phyloP scores from a whole-genome alignment of 2,797 vertebrate species.

The Podargus strigoides region DNA sequence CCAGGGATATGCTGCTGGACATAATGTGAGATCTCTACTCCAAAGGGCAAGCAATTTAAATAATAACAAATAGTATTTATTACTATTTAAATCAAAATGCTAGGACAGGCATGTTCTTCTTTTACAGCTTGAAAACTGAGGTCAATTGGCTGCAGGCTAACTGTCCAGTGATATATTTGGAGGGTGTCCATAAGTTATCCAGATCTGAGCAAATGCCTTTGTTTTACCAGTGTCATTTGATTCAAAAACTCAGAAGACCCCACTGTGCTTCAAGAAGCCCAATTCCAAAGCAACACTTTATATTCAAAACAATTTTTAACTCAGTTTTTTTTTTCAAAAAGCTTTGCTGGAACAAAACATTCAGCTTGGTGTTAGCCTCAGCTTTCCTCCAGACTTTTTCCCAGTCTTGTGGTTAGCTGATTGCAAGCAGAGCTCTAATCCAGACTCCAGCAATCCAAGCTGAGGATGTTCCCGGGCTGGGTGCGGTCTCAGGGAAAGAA shows the following conservation, averaged over 20 bases:
- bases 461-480: background rate
- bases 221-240: background rate
- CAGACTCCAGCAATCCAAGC: background rate
- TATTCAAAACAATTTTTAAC: background rate
- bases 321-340: background rate
- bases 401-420: background rate
- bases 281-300: background rate
- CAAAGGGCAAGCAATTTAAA: background rate
- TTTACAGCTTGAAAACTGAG: background rate
- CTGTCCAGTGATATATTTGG: background rate
- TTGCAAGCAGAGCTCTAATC: background rate
- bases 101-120: background rate
- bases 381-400: background rate
- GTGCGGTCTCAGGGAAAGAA: background rate
- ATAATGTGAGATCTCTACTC: fast-evolving
- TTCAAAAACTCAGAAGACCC: background rate
- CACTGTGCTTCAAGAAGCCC: background rate
- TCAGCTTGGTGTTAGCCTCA: background rate
- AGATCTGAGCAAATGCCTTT: background rate
- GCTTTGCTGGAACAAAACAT: background rate
- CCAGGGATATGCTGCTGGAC: background rate
- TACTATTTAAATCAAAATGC: background rate
- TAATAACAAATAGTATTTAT: too few relatives aligned
- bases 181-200: background rate
- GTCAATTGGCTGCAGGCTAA: background rate